Evolutionary conservation across 2,888 invertebrate species (phyloP).

Genomic region (Argyresthia albistria): DNA sequence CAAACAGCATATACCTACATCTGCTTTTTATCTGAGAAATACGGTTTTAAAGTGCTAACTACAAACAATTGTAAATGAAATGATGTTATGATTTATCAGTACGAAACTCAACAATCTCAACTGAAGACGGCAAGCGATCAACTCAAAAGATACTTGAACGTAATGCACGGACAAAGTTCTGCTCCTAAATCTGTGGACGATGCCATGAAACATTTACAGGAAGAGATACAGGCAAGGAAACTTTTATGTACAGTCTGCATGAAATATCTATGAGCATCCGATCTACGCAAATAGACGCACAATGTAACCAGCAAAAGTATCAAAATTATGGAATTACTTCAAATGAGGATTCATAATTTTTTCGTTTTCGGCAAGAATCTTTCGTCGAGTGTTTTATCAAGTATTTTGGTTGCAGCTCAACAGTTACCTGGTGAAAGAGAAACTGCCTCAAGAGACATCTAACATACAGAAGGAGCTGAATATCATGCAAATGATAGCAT

Average conservation of each 20-base stretch:
- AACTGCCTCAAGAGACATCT: constrained; percentile 81
- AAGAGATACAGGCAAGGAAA: constrained; percentile 76
- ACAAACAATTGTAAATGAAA: no score
- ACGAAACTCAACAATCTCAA: constrained; percentile 55
- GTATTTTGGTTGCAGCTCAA: constrained; percentile 62
- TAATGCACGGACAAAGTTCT: constrained; percentile 63
- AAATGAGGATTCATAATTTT: no score
- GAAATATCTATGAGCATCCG: no score
- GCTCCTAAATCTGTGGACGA: constrained; percentile 71
- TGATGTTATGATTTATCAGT: constrained; percentile 17
- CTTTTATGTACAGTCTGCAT: neutral
- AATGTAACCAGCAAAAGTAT: no score
- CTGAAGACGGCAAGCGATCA: constrained; percentile 65
- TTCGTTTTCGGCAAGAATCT: no score
- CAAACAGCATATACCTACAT: no score
- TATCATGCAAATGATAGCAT: constrained; percentile 78
- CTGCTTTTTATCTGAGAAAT: no score
- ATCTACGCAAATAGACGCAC: no score
- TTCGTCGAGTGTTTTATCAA: neutral
- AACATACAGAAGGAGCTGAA: constrained; percentile 76
- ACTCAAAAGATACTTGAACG: constrained; percentile 77
- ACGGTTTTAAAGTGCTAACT: no score
- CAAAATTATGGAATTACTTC: no score
- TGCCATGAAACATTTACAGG: constrained; percentile 80
- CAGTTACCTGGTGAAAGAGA: constrained; percentile 82